A percentile compares a stretch with the other conserved stretches of the same genome.
Conservation (phyloP, 2,888 invertebrate species). For the Anaspis maculata region DNA sequence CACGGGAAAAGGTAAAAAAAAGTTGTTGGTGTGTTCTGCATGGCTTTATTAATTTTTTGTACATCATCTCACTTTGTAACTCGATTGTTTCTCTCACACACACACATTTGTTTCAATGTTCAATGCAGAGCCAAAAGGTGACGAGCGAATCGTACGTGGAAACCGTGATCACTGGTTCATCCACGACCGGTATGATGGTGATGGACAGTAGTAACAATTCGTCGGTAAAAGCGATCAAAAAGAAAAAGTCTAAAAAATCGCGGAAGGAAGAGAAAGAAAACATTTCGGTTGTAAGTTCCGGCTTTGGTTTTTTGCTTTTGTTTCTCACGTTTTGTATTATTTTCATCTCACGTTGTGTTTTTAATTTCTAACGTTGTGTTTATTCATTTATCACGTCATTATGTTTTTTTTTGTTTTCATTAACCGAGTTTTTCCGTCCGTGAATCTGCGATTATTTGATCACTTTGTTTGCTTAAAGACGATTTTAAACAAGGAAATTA, state of each 20-base stretch:
- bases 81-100: slow-evolving; percentile 8
- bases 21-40: background rate
- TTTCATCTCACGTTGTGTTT: slow-evolving; percentile 8
- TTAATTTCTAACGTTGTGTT: slow-evolving; percentile 12
- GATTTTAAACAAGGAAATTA: too few species aligned
- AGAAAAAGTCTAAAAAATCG: slow-evolving; percentile 55
- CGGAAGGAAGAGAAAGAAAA: slow-evolving; percentile 58
- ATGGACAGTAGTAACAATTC: background rate
- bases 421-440: too few species aligned
- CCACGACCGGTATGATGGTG: slow-evolving; percentile 27
- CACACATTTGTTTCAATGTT: slow-evolving; percentile 17
- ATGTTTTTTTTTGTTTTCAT: slow-evolving; percentile 22
- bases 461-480: too few species aligned
- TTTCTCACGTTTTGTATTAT: too few species aligned
- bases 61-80: slow-evolving; percentile 6
- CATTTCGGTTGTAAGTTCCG: slow-evolving; percentile 56
- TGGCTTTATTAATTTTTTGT: slow-evolving; percentile 10
- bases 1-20: background rate
- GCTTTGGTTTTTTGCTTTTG: too few species aligned
- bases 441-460: too few species aligned
- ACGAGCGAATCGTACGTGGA: slow-evolving; percentile 34
- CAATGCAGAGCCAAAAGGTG: slow-evolving; percentile 37
- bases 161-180: slow-evolving; percentile 31
- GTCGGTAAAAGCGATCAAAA: slow-evolving; percentile 29
- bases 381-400: slow-evolving; percentile 11